Evolutionary conservation across 2,113 vertebrate genomes (phyloP), one percentile per base, ranked within the genome.

Genomic region (Plecotus auritus): DNA sequence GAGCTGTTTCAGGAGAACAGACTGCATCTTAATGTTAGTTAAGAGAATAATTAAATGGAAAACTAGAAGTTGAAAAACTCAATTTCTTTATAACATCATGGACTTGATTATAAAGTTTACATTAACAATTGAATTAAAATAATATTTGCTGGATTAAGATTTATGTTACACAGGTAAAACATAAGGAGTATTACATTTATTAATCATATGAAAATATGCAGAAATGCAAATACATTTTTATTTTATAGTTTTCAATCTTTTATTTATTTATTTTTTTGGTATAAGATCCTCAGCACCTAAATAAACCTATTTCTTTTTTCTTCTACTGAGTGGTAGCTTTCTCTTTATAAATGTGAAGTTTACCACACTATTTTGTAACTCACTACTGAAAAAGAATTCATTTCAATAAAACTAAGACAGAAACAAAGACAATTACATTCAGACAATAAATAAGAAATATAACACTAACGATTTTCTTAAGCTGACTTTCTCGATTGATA

Each of bases 161-260:
- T 93, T 93, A 76, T 0, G 9, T 78, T 87, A 67, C 42, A 80
- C 30, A 86, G 32, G 37, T 80, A 70, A 85, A 85, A 85, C 59
- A 90, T 16, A 89, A 94, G 70, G 30, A 72, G 56, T 78, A 80
- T 49, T 69, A 30, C 35, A 66, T 8, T 59, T 94, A 92, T 37
- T 56, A 78, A 47, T 88, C 37, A 67, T 13, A 81, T 56, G 70
- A 93, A 97, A 83, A 77, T 54, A 77, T 51, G 14, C 12, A 86
- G 42, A 74, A 80, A 90, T 77, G 7, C 45, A 85, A 92, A 73
- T 45, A 73, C 6, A 82, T 85, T 95, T 86, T 88, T 26, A 88
- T 91, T 97, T 84, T 67, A 94, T 42, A 88, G 72, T 85, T 93
- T 95, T 45, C 7, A 87, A 70, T 80, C 54, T 95, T 74, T 89